Base-by-base conservation (phyloP, 1,140 invertebrate species). In the Brachionus rubens region DNA sequence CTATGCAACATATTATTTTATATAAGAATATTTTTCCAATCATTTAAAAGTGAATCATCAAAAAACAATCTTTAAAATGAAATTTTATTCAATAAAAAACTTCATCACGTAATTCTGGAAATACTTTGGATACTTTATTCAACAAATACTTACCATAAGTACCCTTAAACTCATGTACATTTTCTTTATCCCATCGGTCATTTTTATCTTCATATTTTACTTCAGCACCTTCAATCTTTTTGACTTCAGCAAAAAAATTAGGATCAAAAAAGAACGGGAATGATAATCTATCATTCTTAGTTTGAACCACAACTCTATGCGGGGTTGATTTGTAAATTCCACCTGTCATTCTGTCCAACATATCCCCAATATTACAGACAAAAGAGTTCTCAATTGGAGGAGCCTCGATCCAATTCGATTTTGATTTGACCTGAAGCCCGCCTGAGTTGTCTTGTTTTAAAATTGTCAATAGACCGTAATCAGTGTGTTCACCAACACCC, bases 331-430 rank as follows among this genome's bases (percentile, higher is more conserved):
- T 47, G 14, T 72, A 72, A 16, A 48, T 2, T 19, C 68, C 68
- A 24, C 47, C 87, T 9, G 91, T 92, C 91, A 91, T 92, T 43
- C 87, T 86, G 50, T 90, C 89, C 40, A 93, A 81, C 54, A 92
- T 86, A 80, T 92, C 90, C 21, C 91, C 91, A 24, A 89, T 88
- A 79, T 91, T 91, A 30, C 92, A 87, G 16, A 92, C 83, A 78
- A 92, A 89, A 9, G 91, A 89, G 33, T 90, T 90, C 0, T 90
- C 90, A 30, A 92, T 85, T 80, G 92, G 90, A 0, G 90, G 89
- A 0, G 91, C 91, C 28, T 88, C 86, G 78, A 89, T 86, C 90
- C 91, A 93, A 77, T 88, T 88, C 24, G 88, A 88, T 76, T 89
- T 88, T 54, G 86, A 85, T 62, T 77, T 78, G 10, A 84, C 79